Evolutionary conservation across 2,797 vertebrate species (phyloP).

Genomic region (Catostomus latipinnis): DNA sequence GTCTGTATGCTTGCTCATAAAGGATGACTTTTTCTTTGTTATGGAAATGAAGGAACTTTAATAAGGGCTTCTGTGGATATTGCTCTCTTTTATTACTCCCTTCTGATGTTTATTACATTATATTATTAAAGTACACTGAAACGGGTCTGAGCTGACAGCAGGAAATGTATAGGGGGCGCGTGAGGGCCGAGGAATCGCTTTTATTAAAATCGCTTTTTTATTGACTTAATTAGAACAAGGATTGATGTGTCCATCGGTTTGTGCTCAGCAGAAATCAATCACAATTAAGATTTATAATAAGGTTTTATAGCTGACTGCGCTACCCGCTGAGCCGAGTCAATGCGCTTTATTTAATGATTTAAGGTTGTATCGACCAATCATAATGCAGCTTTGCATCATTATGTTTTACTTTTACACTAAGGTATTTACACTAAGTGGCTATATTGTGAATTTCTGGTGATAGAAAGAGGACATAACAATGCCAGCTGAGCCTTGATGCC

Average conservation of each 20-base stretch:
- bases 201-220: not conserved
- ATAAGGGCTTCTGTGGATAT: conserved; percentile 12
- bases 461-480: not conserved
- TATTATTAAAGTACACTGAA: conserved; percentile 32
- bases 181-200: conserved; percentile 2
- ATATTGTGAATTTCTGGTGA: not conserved
- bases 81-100: conserved; percentile 24
- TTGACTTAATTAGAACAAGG: conserved; percentile 39
- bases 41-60: conserved; percentile 21
- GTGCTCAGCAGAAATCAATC: conserved; percentile 40
- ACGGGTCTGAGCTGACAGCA: conserved; percentile 2
- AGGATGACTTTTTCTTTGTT: conserved; percentile 10
- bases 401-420: not conserved
- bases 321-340: not conserved
- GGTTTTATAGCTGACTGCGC: not conserved
- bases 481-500: not conserved
- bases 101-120: conserved; percentile 36
- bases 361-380: not conserved
- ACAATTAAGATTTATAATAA: conserved; percentile 24
- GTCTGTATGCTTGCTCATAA: not conserved
- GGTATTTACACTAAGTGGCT: conserved; percentile 7
- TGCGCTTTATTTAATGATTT: conserved; percentile 39
- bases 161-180: not conserved
- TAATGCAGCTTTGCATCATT: not conserved
- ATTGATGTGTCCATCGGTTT: conserved; percentile 44